A percentile compares a stretch with the other conserved stretches of the same genome.
These are phyloP conservation scores for Melanerpes aurifrons DNA, from an alignment of 2,113 vertebrate species.

Conservation along the genomic window DNA sequence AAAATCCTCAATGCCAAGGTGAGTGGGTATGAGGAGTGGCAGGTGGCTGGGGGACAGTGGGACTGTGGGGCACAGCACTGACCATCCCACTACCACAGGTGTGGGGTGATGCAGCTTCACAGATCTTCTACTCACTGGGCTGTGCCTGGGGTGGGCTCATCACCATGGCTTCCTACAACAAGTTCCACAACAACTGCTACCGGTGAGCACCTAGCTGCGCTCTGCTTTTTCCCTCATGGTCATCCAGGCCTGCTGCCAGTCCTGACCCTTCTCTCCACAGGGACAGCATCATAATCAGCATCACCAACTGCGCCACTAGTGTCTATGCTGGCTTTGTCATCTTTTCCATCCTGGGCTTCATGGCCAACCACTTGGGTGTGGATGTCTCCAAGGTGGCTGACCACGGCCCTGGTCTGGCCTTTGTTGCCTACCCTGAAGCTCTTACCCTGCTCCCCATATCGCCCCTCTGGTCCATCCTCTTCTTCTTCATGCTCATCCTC, in stretches of 20 bases:
- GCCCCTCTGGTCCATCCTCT: slow-evolving; percentile 94
- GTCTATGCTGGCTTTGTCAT: slow-evolving; percentile 98
- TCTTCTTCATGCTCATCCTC: slow-evolving; percentile 99
- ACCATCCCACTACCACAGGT: slow-evolving; percentile 77
- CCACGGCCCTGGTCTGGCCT: slow-evolving; percentile 94
- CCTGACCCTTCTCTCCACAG: slow-evolving; percentile 69
- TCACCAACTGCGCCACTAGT: slow-evolving; percentile 97
- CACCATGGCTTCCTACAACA: slow-evolving; percentile 99
- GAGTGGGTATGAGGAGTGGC: fast-evolving
- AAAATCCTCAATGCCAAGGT: slow-evolving; percentile 98
- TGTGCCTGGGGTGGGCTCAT: slow-evolving; percentile 98
- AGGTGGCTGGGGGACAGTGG: fast-evolving
- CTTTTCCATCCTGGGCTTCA: slow-evolving; percentile 99
- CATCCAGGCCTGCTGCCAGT: fast-evolving
- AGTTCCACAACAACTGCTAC: slow-evolving; percentile 99
- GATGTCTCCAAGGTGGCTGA: slow-evolving; percentile 94
- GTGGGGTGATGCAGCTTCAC: slow-evolving; percentile 96
- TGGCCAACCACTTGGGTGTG: slow-evolving; percentile 93
- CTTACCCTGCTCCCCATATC: slow-evolving; percentile 95
- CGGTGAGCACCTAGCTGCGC: slow-evolving; percentile 68
- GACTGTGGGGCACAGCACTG: background rate
- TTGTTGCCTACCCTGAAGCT: slow-evolving; percentile 96
- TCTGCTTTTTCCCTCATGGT: no score
- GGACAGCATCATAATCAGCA: slow-evolving; percentile 98
- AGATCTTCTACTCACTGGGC: slow-evolving; percentile 98